Evolutionary conservation across 2,797 vertebrate genomes (phyloP), one percentile per base, ranked within the genome.

Genomic region (Botia almorhae): DNA sequence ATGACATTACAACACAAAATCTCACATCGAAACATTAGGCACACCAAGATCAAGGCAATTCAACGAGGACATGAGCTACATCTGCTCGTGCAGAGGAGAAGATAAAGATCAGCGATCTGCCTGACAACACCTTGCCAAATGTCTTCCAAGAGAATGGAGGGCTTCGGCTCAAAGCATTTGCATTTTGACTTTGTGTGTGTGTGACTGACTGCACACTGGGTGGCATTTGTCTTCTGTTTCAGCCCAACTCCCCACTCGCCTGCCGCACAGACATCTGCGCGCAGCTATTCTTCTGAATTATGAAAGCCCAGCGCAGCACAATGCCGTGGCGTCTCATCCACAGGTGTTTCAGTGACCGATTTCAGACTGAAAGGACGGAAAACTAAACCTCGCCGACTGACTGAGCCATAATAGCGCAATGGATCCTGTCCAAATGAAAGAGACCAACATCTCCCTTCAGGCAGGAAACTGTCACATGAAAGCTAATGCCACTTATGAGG

Each of bases 161-260:
- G n/a, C n/a, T n/a, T n/a, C n/a, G n/a, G n/a, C 19, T 26, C 51
- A 14, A 21, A 29, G 17, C 70, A 85, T 82, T 82, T 84, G 81
- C 84, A 84, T 84, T 78, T 71, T 80, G 74, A 73, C 79, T 80
- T 74, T 78, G 55, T 78, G 48, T 74, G 56, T 55, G 51, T 63
- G 61, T 33, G 58, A 65, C 67, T 60, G 79, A 82, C 74, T 73
- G 77, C 82, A 73, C 74, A 61, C 83, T 78, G 82, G 85, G 85
- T 83, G 87, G 86, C 77, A 82, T 88, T 84, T 78, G 74, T 70
- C 80, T 84, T 85, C 72, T 72, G 71, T 78, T 82, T 79, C 76
- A 76, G 67, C 76, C 70, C 80, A 23, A 46, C 70, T 50, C 76
- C 53, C 69, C 12, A 17, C 46, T 81, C 11, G 26, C 43, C 43